Evolutionary conservation across 2,888 invertebrate species (phyloP), one percentile per base, ranked within the genome.

Genomic region (Meliscaeva auricollis): DNA sequence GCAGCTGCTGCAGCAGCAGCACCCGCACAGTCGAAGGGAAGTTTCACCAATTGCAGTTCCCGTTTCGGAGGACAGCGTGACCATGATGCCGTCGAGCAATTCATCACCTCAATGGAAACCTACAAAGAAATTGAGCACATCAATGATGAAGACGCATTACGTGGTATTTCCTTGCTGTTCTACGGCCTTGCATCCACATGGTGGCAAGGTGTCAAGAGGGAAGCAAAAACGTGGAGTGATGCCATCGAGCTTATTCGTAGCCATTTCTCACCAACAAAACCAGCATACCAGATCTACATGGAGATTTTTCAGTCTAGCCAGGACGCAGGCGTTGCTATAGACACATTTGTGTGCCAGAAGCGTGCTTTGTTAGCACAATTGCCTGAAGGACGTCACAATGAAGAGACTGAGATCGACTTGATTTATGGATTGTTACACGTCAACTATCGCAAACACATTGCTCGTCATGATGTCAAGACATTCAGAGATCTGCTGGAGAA

Each of bases 151-250:
- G 90, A 91, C 70, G 91, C 91, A 1, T 87, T 91, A 1, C 90
- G 89, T 74, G 90, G 91, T 1, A 75, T 91, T 7, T 90, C 91
- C 13, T 84, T 91, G 73, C 87, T 91, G 5, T 89, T 91, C 77
- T 88, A 52, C 17, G 90, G 90, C 32, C 81, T 90, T 22, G 91
- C 91, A 5, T 90, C 89, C 8, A 90, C 89, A 20, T 91, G 91
- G 91, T 91, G 91, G 91, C 91, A 91, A 87, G 91, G 91, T 66
- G 90, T 91, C 0, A 89, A 90, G 30, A 89, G 89, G 74, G 91
- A 91, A 84, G 91, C 91, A 7, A 88, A 89, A 62, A 89, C 89
- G n/a, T 91, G 91, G 91, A 87, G 87, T 7, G 91, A 91, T n/a
- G 91, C 88, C 41, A 88, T 91, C 54, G 88, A 50, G 1, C 88